Percentiles rank a stretch among this genome's conserved stretches.
Evolutionary conservation across 2,113 vertebrate genomes (phyloP).

Genomic region (Cardinalis cardinalis): DNA sequence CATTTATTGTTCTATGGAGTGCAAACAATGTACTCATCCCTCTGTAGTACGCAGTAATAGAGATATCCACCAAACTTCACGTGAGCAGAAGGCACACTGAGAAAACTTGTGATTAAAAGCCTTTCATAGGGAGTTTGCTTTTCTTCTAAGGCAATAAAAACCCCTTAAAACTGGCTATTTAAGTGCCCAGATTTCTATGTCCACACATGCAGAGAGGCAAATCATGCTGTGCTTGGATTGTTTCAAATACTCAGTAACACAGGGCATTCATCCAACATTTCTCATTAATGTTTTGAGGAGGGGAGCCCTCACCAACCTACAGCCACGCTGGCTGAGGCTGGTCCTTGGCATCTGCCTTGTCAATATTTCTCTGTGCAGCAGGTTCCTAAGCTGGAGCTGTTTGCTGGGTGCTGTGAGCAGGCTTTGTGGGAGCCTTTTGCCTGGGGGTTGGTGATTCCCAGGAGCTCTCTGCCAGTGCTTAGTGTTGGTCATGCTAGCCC

Average conservation of each 20-base stretch:
- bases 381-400: background rate
- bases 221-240: background rate
- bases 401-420: background rate
- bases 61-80: background rate
- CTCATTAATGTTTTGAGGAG: background rate
- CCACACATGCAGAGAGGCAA: background rate
- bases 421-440: background rate
- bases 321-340: background rate
- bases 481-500: background rate
- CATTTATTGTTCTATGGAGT: slow-evolving; percentile 5
- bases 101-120: background rate
- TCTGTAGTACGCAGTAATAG: background rate
- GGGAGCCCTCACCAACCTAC: background rate
- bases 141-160: background rate
- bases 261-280: background rate
- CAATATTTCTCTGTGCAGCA: background rate
- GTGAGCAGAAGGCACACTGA: background rate
- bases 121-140: background rate
- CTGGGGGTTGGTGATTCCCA: background rate
- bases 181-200: background rate
- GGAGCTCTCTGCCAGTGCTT: background rate
- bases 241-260: background rate
- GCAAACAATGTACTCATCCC: background rate
- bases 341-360: background rate
- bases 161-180: background rate